Conservation (phyloP, 2,888 invertebrate species). For the Drosophila maculinotata region DNA sequence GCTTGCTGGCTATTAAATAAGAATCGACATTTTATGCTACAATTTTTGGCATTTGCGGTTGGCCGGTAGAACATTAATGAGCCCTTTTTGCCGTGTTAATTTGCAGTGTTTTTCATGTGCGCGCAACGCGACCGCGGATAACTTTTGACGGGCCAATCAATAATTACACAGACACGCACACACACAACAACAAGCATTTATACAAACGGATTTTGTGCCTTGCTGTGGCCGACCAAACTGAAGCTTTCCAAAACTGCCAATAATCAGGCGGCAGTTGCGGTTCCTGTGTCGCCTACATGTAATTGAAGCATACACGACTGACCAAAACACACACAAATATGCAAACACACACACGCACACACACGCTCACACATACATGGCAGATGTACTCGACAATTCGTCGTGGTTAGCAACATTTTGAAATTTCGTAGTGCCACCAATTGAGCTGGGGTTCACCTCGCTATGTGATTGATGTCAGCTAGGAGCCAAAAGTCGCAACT, state of each 20-base stretch:
- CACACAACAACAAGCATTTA: conserved; percentile 7
- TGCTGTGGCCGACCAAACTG: conserved; percentile 18
- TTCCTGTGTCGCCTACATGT: conserved; percentile 21
- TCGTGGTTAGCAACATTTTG: conserved; percentile 15
- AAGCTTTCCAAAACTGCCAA: conserved; percentile 30
- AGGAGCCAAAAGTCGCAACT: conserved; percentile 62
- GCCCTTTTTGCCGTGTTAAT: conserved; percentile 61
- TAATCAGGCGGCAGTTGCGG: conserved; percentile 52
- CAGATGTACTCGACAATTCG: background rate
- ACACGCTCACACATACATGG: background rate
- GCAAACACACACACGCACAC: background rate
- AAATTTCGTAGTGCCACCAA: conserved; percentile 25
- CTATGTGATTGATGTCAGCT: conserved; percentile 63
- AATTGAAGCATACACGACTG: conserved; percentile 18
- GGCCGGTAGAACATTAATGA: conserved; percentile 63
- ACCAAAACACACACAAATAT: conserved; percentile 15
- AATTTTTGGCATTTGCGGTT: conserved; percentile 62
- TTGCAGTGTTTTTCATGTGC: conserved; percentile 35
- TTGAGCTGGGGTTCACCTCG: conserved; percentile 19
- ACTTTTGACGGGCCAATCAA: conserved; percentile 54
- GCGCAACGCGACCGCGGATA: conserved; percentile 34
- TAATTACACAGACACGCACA: conserved; percentile 51
- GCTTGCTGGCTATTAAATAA: conserved; percentile 55
- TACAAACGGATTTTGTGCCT: conserved; percentile 14
- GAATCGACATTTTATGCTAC: conserved; percentile 60